These are phyloP conservation scores for Carollia perspicillata DNA, from an alignment of 2,113 vertebrate species.

Conservation along the genomic window DNA sequence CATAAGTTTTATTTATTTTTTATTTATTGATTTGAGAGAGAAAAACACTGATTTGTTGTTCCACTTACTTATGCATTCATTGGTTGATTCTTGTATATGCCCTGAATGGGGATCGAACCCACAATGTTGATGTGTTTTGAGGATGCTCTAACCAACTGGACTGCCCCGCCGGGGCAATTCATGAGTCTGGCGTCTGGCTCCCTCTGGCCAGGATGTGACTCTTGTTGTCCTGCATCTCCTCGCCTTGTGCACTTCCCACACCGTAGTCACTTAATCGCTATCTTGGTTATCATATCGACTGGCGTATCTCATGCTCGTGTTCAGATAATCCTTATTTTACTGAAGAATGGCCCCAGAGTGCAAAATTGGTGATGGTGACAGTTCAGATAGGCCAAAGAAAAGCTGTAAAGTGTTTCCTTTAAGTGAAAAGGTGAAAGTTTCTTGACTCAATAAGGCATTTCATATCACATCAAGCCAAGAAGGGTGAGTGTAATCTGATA, in stretches of 20 bases:
- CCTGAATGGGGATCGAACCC: no score
- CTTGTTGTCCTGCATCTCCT: no score
- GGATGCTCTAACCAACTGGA: no score
- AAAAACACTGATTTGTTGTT: no score
- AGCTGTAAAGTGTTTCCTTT: not conserved
- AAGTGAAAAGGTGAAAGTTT: not conserved
- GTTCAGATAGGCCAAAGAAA: not conserved
- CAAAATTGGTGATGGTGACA: not conserved
- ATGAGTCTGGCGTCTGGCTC: no score
- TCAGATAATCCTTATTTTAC: not conserved
- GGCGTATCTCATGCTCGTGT: not conserved
- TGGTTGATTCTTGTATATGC: no score
- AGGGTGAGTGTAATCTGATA: no score
- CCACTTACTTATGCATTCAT: no score
- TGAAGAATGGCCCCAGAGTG: not conserved
- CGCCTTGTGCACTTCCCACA: accelerated
- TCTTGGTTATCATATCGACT: not conserved
- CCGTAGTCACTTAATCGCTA: accelerated
- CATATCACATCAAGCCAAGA: not conserved
- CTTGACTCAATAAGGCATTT: not conserved
- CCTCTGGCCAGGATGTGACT: no score
- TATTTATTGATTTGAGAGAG: no score
- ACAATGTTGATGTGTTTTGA: no score
- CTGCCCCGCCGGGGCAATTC: no score
- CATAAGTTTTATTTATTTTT: not conserved